These are phyloP conservation scores for Pseudachorutes palmiensis DNA, from an alignment of 1,140 invertebrate species.

Conservation along the genomic window DNA sequence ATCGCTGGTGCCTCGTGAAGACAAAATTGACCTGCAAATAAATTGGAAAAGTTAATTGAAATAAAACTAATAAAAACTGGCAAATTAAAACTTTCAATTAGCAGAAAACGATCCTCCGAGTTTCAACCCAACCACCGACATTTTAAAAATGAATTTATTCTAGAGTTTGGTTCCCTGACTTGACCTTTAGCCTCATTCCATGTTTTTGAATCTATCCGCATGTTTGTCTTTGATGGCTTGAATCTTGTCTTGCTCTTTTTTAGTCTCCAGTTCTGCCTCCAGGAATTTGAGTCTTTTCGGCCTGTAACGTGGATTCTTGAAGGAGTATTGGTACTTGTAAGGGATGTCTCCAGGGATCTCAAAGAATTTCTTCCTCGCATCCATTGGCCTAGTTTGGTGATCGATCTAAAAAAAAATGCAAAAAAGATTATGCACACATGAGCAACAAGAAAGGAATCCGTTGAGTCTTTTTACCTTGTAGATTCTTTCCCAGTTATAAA, in stretches of 20 bases:
- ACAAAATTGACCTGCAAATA: too few species aligned
- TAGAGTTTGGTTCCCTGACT: too few species aligned
- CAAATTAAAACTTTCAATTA: too few species aligned
- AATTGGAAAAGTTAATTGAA: too few species aligned
- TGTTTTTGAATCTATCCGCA: background rate
- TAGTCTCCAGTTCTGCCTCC: background rate
- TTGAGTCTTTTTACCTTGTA: conserved; percentile 56
- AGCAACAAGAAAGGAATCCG: too few species aligned
- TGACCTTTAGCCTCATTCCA: background rate
- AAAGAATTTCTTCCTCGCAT: background rate
- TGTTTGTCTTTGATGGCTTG: background rate
- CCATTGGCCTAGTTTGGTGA: background rate
- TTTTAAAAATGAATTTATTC: too few species aligned
- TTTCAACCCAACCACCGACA: too few species aligned
- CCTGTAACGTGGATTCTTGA: background rate
- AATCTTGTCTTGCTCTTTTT: background rate
- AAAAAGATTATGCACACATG: too few species aligned
- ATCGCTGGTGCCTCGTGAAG: too few species aligned
- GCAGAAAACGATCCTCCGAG: too few species aligned
- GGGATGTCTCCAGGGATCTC: background rate
- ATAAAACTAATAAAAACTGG: too few species aligned
- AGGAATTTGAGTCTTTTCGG: conserved; percentile 1
- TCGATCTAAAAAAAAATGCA: background rate
- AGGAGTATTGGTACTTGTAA: background rate
- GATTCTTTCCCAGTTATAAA: conserved; percentile 65